Evolutionary conservation across 2,888 invertebrate genomes (phyloP), one percentile per base, ranked within the genome.

Genomic region (Drosophila ezoana): DNA sequence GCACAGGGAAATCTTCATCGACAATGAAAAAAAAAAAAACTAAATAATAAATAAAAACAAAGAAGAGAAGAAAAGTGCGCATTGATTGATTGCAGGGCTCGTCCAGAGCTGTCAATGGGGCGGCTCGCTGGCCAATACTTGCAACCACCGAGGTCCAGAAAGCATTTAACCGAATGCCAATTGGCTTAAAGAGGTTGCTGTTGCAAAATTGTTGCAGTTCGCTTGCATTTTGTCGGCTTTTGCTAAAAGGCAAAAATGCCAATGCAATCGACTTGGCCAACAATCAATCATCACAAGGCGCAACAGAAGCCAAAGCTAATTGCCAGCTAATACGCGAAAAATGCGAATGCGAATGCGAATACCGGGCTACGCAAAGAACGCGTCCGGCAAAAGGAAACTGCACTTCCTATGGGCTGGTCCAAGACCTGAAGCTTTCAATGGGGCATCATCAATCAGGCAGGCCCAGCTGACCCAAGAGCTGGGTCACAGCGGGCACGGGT

Each of bases 241-340:
- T 69, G 56, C 45, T 72, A 48, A 79, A 82, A 81, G 58, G 63
- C 40, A 54, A 40, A 79, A 78, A 84, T 65, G 45, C 72, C 61
- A 61, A 53, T 60, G 44, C 53, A 68, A 75, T 69, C 66, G 67
- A 72, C 66, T 38, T 44, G 61, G 23, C 58, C 57, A 58, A 58
- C 62, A 87, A 79, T 82, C 82, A 81, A 87, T 87, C 79, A 64
- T 60, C 67, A 63, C 67, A 53, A 64, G 65, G 74, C 66, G 64
- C 65, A 56, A 11, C 43, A 45, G 57, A 53, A 51, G 51, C 57
- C 64, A 61, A 64, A 70, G 76, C 76, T 68, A 82, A 87, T 82
- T 84, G 72, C 79, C 43, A 40, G 73, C 81, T 81, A 87, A 87
- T 62, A 63, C 68, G 81, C 66, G 60, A 74, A 76, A 72, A 81